A percentile compares a stretch with the other conserved stretches of the same genome.
phyloP scores from a whole-genome alignment of 2,113 vertebrate species.

The Pontoporia blainvillei region DNA sequence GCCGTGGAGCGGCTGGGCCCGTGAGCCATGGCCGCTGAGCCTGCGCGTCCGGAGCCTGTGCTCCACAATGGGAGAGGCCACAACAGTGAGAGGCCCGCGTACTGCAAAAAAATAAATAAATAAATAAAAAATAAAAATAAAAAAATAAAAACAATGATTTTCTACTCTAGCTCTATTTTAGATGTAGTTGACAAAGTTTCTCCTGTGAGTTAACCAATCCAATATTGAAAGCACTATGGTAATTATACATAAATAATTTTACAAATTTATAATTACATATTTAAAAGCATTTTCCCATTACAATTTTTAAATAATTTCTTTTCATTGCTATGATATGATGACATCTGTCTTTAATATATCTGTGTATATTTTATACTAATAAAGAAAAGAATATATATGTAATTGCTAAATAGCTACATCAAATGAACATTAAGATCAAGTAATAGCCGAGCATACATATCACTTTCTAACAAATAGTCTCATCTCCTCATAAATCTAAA shows the following conservation, averaged over 20 bases:
- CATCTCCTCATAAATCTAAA: not conserved
- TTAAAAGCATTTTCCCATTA: conserved; percentile 9
- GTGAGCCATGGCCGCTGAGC: too few relatives aligned
- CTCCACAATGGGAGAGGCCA: too few relatives aligned
- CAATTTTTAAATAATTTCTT: not conserved
- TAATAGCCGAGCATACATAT: not conserved
- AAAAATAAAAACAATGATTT: not conserved
- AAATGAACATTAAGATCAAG: not conserved
- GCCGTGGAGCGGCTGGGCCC: too few relatives aligned
- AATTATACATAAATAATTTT: not conserved
- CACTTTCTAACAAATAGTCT: not conserved
- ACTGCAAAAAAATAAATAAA: too few relatives aligned
- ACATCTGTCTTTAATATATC: not conserved
- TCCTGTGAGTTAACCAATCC: not conserved
- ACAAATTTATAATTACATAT: not conserved
- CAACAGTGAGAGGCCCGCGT: too few relatives aligned
- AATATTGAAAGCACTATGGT: not conserved
- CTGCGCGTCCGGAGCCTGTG: too few relatives aligned
- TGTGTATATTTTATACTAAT: not conserved
- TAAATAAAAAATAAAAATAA: too few relatives aligned
- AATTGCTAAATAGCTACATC: not conserved
- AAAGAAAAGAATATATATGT: not conserved
- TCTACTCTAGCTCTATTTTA: not conserved
- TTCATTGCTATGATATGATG: not conserved
- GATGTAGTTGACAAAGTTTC: not conserved